These are phyloP conservation scores for Natrix natrix DNA, from an alignment of 2,797 vertebrate genomes.

Conservation along the genomic window DNA sequence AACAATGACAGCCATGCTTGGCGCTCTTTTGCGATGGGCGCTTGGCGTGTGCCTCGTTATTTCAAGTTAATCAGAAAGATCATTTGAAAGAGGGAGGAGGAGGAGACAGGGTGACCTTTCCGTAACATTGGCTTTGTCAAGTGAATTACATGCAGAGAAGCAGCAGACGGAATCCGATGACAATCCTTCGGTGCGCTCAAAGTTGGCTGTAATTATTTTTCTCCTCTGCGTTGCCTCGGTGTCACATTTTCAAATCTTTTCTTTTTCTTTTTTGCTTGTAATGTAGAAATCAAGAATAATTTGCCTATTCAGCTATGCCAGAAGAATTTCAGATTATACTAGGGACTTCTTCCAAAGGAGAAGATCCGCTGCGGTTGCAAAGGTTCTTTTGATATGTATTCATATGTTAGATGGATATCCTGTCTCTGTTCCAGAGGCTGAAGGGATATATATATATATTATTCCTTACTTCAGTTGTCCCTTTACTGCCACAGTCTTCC, in stretches of 20 bases:
- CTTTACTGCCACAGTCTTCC: no score
- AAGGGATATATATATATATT: no score
- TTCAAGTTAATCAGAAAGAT: constrained; percentile 12
- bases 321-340: background rate
- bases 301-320: background rate
- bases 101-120: background rate
- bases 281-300: background rate
- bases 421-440: no score
- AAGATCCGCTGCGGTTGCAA: background rate
- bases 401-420: no score
- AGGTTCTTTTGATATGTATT: background rate
- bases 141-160: background rate
- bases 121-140: background rate
- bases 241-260: background rate
- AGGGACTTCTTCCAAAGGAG: background rate
- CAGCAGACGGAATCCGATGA: background rate
- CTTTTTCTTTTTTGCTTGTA: background rate
- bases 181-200: constrained; percentile 16
- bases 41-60: background rate
- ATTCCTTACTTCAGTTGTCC: no score
- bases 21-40: background rate
- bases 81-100: background rate
- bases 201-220: constrained; percentile 11
- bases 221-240: constrained; percentile 33
- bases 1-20: background rate